A percentile compares a stretch with the other conserved stretches of the same genome.
Evolutionary conservation across 1,140 invertebrate species (phyloP).

Genomic region (Drosophila rufa): DNA sequence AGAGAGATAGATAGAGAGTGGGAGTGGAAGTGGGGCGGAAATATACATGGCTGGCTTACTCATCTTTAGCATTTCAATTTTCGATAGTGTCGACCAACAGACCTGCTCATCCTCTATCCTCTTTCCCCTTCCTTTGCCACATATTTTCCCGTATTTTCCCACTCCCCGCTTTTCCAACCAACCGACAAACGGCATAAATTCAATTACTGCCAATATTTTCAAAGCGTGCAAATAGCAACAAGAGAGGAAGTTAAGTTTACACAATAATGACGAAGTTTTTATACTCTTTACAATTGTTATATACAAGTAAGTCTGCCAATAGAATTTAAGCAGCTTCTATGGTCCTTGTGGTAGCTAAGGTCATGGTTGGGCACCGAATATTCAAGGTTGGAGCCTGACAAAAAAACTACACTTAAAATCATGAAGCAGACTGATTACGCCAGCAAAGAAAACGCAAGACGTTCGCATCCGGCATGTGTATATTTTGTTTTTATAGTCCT

Average conservation of each 20-base stretch:
- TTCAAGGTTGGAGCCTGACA: not conserved
- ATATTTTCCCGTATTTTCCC: slow-evolving; percentile 7
- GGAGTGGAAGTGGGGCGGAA: not conserved
- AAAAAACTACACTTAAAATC: not conserved
- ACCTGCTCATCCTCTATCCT: not conserved
- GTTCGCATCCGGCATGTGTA: too few species aligned
- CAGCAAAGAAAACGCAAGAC: too few species aligned
- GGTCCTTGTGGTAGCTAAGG: not conserved
- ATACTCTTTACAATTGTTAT: not conserved
- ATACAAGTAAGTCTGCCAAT: too few species aligned
- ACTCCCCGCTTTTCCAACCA: not conserved
- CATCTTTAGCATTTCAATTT: slow-evolving; percentile 73
- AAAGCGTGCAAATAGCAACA: slow-evolving; percentile 53
- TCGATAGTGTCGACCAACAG: slow-evolving; percentile 47
- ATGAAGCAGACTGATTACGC: too few species aligned
- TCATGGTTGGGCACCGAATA: not conserved
- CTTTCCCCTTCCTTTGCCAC: not conserved
- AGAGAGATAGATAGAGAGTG: not conserved
- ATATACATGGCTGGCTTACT: slow-evolving; percentile 32
- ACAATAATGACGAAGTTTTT: slow-evolving; percentile 2
- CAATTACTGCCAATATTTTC: slow-evolving; percentile 77
- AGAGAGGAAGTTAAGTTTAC: slow-evolving; percentile 8
- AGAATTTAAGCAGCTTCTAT: not conserved
- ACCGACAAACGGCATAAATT: slow-evolving; percentile 66
- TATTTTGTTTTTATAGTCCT: too few species aligned